Percentiles rank a stretch among this genome's conserved stretches.
These are phyloP conservation scores for Hippocampus mohnikei DNA, from an alignment of 2,113 vertebrate species.

Conservation along the genomic window DNA sequence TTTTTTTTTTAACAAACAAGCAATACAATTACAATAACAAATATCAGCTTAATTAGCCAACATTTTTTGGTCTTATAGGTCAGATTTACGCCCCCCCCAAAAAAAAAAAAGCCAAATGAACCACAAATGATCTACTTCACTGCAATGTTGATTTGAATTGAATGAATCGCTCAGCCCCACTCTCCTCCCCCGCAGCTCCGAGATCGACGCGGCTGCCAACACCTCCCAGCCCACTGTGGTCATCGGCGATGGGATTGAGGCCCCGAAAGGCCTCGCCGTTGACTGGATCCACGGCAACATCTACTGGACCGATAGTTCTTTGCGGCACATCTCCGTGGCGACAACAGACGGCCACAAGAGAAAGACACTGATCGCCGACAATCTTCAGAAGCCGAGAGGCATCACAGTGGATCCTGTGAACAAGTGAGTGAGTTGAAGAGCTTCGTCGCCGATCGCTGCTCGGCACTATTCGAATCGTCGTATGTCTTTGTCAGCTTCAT, in stretches of 20 bases:
- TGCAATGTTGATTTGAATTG: too few relatives aligned
- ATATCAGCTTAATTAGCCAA: too few relatives aligned
- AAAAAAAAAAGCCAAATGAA: too few relatives aligned
- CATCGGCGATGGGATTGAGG: conserved; percentile 66
- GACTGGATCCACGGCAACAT: conserved; percentile 88
- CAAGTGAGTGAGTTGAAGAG: conserved; percentile 29
- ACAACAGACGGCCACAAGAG: conserved; percentile 74
- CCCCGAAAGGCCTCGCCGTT: conserved; percentile 80
- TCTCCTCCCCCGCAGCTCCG: conserved; percentile 59
- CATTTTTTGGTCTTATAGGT: background rate
- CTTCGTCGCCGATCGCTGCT: background rate
- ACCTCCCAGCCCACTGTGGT: conserved; percentile 65
- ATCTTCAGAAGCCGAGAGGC: conserved; percentile 75
- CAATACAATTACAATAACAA: too few relatives aligned
- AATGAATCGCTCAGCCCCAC: background rate
- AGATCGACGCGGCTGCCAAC: conserved; percentile 61
- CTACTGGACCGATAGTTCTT: conserved; percentile 83
- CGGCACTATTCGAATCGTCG: background rate
- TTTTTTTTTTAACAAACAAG: too few relatives aligned
- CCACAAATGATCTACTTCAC: too few relatives aligned
- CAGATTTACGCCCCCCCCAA: too few relatives aligned
- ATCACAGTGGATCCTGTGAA: conserved; percentile 79
- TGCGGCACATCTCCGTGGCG: conserved; percentile 79
- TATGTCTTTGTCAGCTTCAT: conserved; percentile 75
- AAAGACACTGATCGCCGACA: conserved; percentile 74